Conservation (phyloP, 2,113 vertebrate species). For the Sterna hirundo region DNA sequence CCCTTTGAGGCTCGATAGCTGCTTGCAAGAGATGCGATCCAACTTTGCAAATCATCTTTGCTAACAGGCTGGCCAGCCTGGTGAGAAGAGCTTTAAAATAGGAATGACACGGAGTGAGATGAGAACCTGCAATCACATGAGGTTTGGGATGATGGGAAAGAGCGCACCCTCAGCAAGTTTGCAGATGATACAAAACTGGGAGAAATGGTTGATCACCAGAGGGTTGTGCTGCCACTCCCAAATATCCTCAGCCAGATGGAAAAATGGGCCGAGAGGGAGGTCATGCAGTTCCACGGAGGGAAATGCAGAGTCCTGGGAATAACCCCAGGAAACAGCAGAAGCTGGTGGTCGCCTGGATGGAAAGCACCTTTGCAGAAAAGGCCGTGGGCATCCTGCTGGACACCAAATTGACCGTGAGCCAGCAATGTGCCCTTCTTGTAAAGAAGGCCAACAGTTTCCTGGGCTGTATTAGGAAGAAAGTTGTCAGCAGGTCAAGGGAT, state of each 20-base stretch:
- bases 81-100: neutral
- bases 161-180: neutral
- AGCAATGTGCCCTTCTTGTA: neutral
- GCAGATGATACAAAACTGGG: neutral
- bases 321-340: neutral
- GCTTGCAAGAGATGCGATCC: neutral
- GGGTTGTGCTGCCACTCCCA: neutral
- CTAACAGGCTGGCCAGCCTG: neutral
- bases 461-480: neutral
- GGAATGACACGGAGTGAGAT: neutral
- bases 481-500: neutral
- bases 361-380: neutral
- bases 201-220: neutral
- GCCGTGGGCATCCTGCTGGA: neutral
- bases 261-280: neutral
- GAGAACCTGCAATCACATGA: neutral
- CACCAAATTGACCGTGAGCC: too few species aligned
- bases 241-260: neutral
- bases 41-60: neutral
- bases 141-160: neutral
- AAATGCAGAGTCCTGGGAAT: neutral
- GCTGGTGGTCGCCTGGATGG: fast-evolving
- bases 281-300: neutral
- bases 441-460: neutral
- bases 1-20: neutral